Conservation (phyloP, 2,888 invertebrate species). For the Melangyna quadrimaculata region DNA sequence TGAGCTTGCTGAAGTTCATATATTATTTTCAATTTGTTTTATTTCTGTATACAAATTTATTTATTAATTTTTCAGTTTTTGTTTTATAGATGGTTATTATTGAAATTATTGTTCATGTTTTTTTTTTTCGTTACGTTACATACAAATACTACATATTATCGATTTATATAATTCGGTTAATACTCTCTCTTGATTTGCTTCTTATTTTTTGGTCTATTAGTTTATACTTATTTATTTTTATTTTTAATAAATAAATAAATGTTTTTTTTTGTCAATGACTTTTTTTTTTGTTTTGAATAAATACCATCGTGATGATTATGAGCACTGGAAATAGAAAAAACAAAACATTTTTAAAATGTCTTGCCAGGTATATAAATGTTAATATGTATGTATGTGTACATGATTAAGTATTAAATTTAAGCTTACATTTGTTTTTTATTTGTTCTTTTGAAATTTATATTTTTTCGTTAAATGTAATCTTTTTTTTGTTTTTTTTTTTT, state of each 20-base stretch:
- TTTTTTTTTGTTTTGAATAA: constrained; percentile 25
- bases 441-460: constrained; percentile 2
- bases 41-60: constrained; percentile 49
- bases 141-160: constrained; percentile 3
- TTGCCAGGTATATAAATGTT: constrained; percentile 27
- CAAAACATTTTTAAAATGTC: constrained; percentile 59
- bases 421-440: constrained; percentile 38
- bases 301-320: constrained; percentile 56
- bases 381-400: constrained; percentile 21
- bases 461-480: constrained; percentile 5
- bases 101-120: constrained; percentile 44
- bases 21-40: neutral
- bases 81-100: constrained; percentile 37
- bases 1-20: constrained; percentile 41
- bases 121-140: neutral
- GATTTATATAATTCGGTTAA: constrained; percentile 33
- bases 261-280: constrained; percentile 13
- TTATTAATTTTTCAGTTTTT: constrained; percentile 10
- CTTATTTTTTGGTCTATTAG: constrained; percentile 64
- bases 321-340: constrained; percentile 55
- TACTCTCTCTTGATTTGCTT: constrained; percentile 31
- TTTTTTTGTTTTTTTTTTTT: neutral
- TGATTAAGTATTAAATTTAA: constrained; percentile 58
- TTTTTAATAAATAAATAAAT: constrained; percentile 38
- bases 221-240: constrained; percentile 24